Percentiles rank a stretch among this genome's conserved stretches.
These are phyloP conservation scores for Phania funesta DNA, from an alignment of 2,888 invertebrate species.

Conservation along the genomic window DNA sequence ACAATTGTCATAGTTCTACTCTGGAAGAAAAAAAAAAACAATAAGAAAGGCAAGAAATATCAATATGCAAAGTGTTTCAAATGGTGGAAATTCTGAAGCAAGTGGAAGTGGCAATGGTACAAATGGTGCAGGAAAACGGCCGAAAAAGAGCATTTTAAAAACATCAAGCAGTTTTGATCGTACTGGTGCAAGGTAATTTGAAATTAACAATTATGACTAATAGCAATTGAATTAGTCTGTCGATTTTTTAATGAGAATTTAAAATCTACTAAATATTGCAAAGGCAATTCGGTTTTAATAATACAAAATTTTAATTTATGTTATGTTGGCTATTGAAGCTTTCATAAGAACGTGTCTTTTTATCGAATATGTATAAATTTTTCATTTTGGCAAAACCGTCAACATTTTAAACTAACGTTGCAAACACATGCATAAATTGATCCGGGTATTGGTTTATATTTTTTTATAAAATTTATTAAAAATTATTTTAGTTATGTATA, in stretches of 20 bases:
- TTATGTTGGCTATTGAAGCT: too few relatives aligned
- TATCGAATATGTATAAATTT: too few relatives aligned
- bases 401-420: too few relatives aligned
- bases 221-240: neutral
- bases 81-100: constrained; percentile 52
- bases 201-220: neutral
- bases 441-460: too few relatives aligned
- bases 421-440: too few relatives aligned
- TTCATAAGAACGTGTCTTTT: too few relatives aligned
- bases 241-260: neutral
- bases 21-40: neutral
- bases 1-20: constrained; percentile 11
- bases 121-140: constrained; percentile 67
- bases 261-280: too few relatives aligned
- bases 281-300: too few relatives aligned
- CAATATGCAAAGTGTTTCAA: constrained; percentile 63
- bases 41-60: neutral
- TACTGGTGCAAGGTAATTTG: constrained; percentile 79
- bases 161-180: constrained; percentile 95
- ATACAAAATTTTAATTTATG: too few relatives aligned
- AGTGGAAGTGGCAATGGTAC: constrained; percentile 41
- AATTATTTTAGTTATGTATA: too few relatives aligned
- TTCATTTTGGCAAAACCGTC: too few relatives aligned
- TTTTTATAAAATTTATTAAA: too few relatives aligned
- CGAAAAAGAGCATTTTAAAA: constrained; percentile 91